These are phyloP conservation scores for Sinotaia quadrata DNA, from an alignment of 2,888 invertebrate species.

Conservation along the genomic window DNA sequence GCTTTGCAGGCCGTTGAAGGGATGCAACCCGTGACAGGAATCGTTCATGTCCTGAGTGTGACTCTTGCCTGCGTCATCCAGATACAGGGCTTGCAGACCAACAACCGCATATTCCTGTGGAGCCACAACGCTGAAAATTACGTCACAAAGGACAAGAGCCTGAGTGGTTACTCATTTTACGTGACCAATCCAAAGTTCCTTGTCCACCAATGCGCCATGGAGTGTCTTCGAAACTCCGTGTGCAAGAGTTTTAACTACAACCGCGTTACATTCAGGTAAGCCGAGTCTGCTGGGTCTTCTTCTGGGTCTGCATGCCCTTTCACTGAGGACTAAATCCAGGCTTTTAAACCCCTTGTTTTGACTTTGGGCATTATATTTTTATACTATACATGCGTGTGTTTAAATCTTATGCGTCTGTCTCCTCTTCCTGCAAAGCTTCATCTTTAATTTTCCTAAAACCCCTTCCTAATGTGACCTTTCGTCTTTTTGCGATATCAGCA, in stretches of 20 bases:
- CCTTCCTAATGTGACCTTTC: too few relatives aligned
- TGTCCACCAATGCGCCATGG: constrained; percentile 60
- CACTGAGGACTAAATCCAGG: too few relatives aligned
- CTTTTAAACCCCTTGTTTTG: too few relatives aligned
- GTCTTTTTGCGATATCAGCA: too few relatives aligned
- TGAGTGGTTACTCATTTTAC: constrained; percentile 46
- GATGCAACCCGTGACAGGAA: too few relatives aligned
- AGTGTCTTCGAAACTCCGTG: constrained; percentile 50
- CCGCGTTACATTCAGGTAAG: constrained; percentile 7
- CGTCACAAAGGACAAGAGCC: constrained; percentile 33
- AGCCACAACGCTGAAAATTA: constrained; percentile 28
- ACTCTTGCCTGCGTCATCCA: too few relatives aligned
- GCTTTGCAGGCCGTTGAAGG: too few relatives aligned
- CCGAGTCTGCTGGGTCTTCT: too few relatives aligned
- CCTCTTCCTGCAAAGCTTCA: background rate
- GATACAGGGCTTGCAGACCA: constrained; percentile 12
- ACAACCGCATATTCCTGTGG: constrained; percentile 34
- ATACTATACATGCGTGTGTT: background rate
- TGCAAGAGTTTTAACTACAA: constrained; percentile 63
- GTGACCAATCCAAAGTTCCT: constrained; percentile 46
- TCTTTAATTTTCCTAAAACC: too few relatives aligned
- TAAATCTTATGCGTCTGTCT: background rate
- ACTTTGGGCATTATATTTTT: too few relatives aligned
- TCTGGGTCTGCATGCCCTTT: too few relatives aligned
- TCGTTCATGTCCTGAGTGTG: too few relatives aligned